Base-by-base conservation (phyloP, 2,888 invertebrate genomes). In the Doris montereyensis region DNA sequence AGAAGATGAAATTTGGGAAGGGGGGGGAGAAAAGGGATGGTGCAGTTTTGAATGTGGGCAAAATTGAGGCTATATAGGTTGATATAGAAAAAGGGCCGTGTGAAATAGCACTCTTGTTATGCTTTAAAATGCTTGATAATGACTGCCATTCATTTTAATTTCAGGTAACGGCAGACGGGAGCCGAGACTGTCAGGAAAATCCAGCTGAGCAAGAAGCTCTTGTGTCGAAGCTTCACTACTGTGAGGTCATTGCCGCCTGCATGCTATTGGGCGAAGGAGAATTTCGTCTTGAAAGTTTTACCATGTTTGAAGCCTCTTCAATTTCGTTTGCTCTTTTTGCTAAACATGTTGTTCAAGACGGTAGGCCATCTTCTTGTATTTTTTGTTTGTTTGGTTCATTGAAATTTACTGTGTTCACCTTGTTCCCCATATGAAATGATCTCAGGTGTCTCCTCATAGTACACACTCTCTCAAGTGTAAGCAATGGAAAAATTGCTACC, bases 141-240 rank as follows among this genome's bases (percentile, higher is more conserved):
- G n/a, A n/a, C n/a, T n/a, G n/a, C n/a, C n/a, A n/a, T n/a, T n/a
- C n/a, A n/a, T 41, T 41, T 41, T 41, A 10, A 41, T 0, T 67
- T 57, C 87, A 95, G 93, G 94, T 98, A 41, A 98, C 98, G 3
- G 97, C 97, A 0, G 98, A 98, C 93, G 98, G 98, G 0, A 97
- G 97, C 86, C 94, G 97, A 35, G 95, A 97, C 90, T 98, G 98
- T 88, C 94, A 95, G 80, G 93, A 94, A 76, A 93, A 94, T 87
- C 98, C 98, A 0, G 96, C 95, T 57, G 95, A 96, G 84, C 98
- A 98, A 90, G 98, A 98, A 89, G 93, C 92, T 78, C 92, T 94
- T 0, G 96, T 97, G 0, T 94, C 95, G 5, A 94, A 94, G 2
- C 93, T 98, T 10, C 95, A 97, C 87, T 95, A 95, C 88, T 96